Percentiles rank a stretch among this genome's conserved stretches.
These are phyloP conservation scores for Liopterus haemorrhoidalis DNA, from an alignment of 2,888 invertebrate species.

Conservation along the genomic window DNA sequence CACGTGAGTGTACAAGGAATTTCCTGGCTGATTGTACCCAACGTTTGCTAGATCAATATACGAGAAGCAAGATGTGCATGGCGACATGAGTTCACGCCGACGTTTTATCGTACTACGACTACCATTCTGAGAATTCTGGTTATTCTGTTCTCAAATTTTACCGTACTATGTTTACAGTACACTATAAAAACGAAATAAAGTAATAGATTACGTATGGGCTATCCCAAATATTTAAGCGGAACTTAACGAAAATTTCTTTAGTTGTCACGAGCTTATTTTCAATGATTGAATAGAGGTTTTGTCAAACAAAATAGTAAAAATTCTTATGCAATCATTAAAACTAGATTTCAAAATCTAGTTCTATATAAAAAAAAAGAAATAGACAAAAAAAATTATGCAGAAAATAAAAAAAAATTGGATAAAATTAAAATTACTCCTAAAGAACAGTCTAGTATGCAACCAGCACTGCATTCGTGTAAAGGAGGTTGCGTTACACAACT, in stretches of 20 bases:
- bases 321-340: neutral
- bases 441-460: too few species aligned
- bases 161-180: slow-evolving; percentile 10
- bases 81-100: slow-evolving; percentile 1
- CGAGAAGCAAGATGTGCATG: slow-evolving; percentile 13
- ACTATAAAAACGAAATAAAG: neutral
- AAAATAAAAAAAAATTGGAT: too few species aligned
- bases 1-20: slow-evolving; percentile 5
- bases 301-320: slow-evolving; percentile 1
- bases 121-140: slow-evolving; percentile 15
- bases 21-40: slow-evolving; percentile 14
- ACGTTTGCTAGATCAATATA: slow-evolving; percentile 22
- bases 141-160: slow-evolving; percentile 9
- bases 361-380: too few species aligned
- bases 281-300: neutral
- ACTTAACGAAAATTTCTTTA: too few species aligned
- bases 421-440: too few species aligned
- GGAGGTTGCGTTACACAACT: too few species aligned
- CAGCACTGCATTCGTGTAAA: too few species aligned
- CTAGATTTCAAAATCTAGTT: neutral
- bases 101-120: slow-evolving; percentile 13
- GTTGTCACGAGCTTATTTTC: too few species aligned
- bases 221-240: too few species aligned
- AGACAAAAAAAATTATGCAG: too few species aligned
- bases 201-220: neutral